Evolutionary conservation across 23 tunicate species (phyloP).

Genomic region (Pegea sp.): DNA sequence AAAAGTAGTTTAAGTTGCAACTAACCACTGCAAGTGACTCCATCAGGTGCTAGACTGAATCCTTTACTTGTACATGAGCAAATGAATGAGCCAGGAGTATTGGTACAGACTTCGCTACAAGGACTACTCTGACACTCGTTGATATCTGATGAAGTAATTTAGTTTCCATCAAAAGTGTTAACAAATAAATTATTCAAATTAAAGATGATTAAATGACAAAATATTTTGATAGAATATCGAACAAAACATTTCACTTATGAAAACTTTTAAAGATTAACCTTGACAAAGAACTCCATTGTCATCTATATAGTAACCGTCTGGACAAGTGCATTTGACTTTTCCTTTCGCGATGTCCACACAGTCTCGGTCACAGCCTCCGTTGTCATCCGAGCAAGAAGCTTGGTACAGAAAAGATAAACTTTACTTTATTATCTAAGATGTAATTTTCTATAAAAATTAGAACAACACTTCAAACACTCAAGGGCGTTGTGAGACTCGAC

Average conservation of each 20-base stretch:
- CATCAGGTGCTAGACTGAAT: conserved; percentile 31
- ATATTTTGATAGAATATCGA: not conserved
- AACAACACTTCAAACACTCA: not conserved
- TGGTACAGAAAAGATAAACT: not conserved
- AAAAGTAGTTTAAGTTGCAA: not conserved
- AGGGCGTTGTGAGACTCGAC: too few species aligned
- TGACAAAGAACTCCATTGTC: conserved; percentile 25
- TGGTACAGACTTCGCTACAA: conserved; percentile 36
- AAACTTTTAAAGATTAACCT: conserved; percentile 8
- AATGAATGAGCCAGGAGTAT: conserved; percentile 46
- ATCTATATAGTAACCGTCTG: conserved; percentile 10
- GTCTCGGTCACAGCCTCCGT: conserved; percentile 24
- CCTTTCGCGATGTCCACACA: conserved; percentile 7
- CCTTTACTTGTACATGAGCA: conserved; percentile 46
- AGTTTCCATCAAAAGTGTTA: too few species aligned
- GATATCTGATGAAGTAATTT: conserved; percentile 16
- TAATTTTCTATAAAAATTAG: too few species aligned
- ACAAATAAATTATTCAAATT: too few species aligned
- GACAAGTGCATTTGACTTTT: conserved; percentile 22
- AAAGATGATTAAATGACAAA: too few species aligned
- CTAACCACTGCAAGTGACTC: conserved; percentile 52
- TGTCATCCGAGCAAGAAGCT: conserved; percentile 14
- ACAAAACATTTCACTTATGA: not conserved
- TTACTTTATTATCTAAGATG: not conserved
- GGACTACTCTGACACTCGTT: conserved; percentile 22